These are phyloP conservation scores for Neoarius graeffei DNA, from an alignment of 2,113 vertebrate genomes.

Conservation along the genomic window DNA sequence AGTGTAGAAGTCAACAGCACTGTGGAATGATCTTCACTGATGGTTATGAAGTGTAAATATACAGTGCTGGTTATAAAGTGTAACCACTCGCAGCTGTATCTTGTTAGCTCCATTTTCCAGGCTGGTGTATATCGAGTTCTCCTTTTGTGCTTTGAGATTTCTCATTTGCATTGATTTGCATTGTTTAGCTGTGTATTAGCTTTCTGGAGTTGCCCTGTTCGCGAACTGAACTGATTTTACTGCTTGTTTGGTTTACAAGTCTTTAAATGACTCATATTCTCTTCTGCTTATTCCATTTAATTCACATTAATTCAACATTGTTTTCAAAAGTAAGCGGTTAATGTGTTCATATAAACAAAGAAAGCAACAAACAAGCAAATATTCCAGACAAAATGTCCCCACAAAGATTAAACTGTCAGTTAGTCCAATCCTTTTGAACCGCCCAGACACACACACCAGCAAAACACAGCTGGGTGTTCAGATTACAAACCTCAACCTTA, in stretches of 20 bases:
- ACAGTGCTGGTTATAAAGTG: background rate
- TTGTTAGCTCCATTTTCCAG: background rate
- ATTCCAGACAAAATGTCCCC: background rate
- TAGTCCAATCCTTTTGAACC: background rate
- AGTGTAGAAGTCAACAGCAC: background rate
- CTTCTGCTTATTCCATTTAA: background rate
- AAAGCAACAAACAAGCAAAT: background rate
- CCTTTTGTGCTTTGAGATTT: background rate
- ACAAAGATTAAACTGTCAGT: background rate
- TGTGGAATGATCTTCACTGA: background rate
- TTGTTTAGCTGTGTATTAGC: background rate
- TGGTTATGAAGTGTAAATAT: background rate
- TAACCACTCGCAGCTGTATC: slow-evolving; percentile 1
- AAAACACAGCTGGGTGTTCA: background rate
- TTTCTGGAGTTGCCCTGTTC: background rate
- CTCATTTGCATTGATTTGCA: slow-evolving; percentile 28
- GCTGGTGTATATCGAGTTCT: background rate
- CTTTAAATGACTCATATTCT: background rate
- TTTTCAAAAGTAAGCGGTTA: background rate
- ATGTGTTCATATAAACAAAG: background rate
- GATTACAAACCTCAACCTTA: background rate
- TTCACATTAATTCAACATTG: background rate
- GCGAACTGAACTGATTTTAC: background rate
- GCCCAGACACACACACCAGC: background rate
- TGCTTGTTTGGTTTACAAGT: background rate